Conservation (phyloP, 2,113 vertebrate genomes). For the Hydropotes inermis region DNA sequence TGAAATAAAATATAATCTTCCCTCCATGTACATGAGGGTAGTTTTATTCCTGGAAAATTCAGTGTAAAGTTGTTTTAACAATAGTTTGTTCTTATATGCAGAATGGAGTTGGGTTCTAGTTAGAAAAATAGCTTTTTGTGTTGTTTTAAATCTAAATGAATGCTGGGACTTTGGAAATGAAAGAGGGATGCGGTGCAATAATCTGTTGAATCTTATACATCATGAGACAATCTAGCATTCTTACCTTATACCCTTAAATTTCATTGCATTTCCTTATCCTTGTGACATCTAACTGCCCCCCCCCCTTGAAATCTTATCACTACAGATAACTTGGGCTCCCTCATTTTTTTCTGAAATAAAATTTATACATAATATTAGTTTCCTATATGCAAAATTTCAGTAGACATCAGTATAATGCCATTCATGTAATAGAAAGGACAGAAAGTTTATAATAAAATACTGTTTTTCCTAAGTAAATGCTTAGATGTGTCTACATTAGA, state of each 20-base stretch:
- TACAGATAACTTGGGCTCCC: background rate
- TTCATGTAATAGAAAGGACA: background rate
- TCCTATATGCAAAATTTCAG: background rate
- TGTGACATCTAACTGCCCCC: background rate
- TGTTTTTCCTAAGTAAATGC: background rate
- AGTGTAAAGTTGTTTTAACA: background rate
- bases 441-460: background rate
- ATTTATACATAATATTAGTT: background rate
- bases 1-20: background rate
- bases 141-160: background rate
- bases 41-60: background rate
- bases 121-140: background rate
- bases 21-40: fast-evolving
- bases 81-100: background rate
- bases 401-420: background rate
- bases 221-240: background rate
- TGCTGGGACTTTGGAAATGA: background rate
- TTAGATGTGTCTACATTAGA: background rate
- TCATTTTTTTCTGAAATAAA: background rate
- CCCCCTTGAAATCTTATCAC: background rate
- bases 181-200: fast-evolving
- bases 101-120: background rate
- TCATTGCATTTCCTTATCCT: background rate
- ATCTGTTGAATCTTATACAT: background rate
- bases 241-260: background rate